Base-by-base conservation (phyloP, 2,888 invertebrate genomes). In the Orthonychiurus folsomi region DNA sequence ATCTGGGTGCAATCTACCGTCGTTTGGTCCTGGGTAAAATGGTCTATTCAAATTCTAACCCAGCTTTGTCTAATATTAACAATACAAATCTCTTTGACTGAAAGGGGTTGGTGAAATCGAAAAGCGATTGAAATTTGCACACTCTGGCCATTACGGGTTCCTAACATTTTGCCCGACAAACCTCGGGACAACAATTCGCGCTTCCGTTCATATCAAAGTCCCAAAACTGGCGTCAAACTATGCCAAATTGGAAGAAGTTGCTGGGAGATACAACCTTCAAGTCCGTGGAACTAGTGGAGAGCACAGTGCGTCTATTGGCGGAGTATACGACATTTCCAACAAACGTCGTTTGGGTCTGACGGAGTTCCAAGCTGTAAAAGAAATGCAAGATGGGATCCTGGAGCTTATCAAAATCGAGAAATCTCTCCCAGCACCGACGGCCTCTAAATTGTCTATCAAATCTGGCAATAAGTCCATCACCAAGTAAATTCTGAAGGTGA, bases 151-250 rank as follows among this genome's bases (percentile, higher is more conserved):
- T 75, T 86, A 95, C 73, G 97, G 97, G 69, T 97, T 93, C 86
- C 83, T 97, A 75, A 96, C 96, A 60, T 96, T 96, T 89, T 97
- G 97, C 83, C 97, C 97, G n/a, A n/a, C n/a, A n/a, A n/a, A n/a
- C n/a, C n/a, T n/a, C n/a, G n/a, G n/a, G n/a, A n/a, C n/a, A n/a
- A n/a, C n/a, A n/a, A n/a, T n/a, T n/a, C n/a, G n/a, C n/a, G n/a
- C n/a, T n/a, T n/a, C n/a, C n/a, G n/a, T 99, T 76, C 97, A 96
- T 85, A 94, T 97, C 80, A 93, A 91, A 82, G 84, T 97, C 76
- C 96, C 96, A 73, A 94, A 94, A 81, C 82, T 93, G 78, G 92
- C 93, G 63, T 86, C 91, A 69, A 89, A 93, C 83, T 86, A 85
- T 80, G 85, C 86, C 62, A 90, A 91, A 80, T 84, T 95, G 75